phyloP scores from a whole-genome alignment of 2,888 invertebrate genomes.

The Neocrepidodera transversa region DNA sequence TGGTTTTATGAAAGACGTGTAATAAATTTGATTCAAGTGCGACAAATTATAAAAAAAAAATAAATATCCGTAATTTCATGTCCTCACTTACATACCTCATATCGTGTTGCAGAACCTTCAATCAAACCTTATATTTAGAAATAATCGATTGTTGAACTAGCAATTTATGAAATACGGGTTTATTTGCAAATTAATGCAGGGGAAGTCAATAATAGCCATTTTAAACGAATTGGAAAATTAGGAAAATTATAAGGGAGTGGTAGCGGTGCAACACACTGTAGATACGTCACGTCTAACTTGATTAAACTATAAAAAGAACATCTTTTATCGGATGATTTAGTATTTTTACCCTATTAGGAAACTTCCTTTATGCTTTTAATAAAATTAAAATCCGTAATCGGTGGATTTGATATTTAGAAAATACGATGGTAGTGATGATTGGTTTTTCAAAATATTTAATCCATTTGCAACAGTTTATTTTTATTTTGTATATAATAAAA shows the following conservation, averaged over 20 bases:
- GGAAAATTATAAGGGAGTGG: conserved; percentile 10
- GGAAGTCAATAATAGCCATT: conserved; percentile 34
- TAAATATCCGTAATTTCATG: neutral
- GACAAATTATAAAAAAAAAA: too few species aligned
- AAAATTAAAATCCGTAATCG: conserved; percentile 14
- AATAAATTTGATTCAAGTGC: too few species aligned
- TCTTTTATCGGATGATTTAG: too few species aligned
- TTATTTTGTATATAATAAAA: too few species aligned
- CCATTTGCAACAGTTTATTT: too few species aligned
- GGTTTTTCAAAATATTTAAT: too few species aligned
- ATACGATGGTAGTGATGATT: too few species aligned
- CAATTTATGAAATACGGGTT: conserved; percentile 26
- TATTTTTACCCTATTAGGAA: neutral
- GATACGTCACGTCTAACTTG: neutral
- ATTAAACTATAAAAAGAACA: neutral
- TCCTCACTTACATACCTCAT: neutral
- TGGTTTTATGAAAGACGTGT: too few species aligned
- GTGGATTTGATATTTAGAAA: too few species aligned
- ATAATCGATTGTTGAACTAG: conserved; percentile 25
- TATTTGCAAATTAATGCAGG: conserved; percentile 34
- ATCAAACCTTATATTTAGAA: conserved; percentile 30
- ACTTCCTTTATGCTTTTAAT: conserved; percentile 4
- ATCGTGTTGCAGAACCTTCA: conserved; percentile 27
- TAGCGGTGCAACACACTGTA: conserved; percentile 5
- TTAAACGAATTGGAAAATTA: conserved; percentile 38